Conservation (phyloP, 2,797 vertebrate species). For the Clamator glandarius region DNA sequence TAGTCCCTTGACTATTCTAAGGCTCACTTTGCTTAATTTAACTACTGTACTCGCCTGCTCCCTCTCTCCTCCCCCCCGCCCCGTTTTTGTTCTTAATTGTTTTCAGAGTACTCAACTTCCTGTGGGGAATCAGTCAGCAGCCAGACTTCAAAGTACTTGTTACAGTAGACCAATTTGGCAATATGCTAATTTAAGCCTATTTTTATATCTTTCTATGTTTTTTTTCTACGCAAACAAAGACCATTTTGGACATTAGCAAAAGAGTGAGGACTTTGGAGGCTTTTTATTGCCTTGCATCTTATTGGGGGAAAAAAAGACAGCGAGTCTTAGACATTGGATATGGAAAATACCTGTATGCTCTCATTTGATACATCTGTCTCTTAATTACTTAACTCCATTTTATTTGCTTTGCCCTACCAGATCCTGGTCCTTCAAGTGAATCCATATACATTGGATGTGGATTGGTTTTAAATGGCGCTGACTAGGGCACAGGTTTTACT, state of each 20-base stretch:
- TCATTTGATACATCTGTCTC: not conserved
- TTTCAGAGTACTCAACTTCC: slow-evolving; percentile 71
- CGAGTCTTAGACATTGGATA: not conserved
- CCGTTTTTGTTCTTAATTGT: slow-evolving; percentile 71
- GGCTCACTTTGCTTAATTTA: slow-evolving; percentile 66
- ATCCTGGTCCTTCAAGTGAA: not conserved
- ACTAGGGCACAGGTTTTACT: not conserved
- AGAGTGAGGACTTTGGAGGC: slow-evolving; percentile 22
- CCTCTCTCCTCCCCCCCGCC: slow-evolving; percentile 14
- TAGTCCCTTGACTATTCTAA: slow-evolving; percentile 68
- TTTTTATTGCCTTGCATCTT: slow-evolving; percentile 8
- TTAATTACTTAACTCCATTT: not conserved
- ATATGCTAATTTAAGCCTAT: slow-evolving; percentile 71
- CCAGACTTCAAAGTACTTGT: slow-evolving; percentile 74
- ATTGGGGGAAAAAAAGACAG: not conserved
- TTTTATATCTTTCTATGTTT: slow-evolving; percentile 43
- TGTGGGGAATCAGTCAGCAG: slow-evolving; percentile 74
- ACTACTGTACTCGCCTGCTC: slow-evolving; percentile 57
- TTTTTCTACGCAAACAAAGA: slow-evolving; percentile 61
- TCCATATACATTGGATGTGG: not conserved
- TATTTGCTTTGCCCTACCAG: not conserved
- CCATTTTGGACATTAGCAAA: slow-evolving; percentile 44
- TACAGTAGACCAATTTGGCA: slow-evolving; percentile 72
- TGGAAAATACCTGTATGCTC: slow-evolving; percentile 30
- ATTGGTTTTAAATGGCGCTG: not conserved